Conservation (phyloP, 2,113 vertebrate genomes). For the Athene cunicularia region DNA sequence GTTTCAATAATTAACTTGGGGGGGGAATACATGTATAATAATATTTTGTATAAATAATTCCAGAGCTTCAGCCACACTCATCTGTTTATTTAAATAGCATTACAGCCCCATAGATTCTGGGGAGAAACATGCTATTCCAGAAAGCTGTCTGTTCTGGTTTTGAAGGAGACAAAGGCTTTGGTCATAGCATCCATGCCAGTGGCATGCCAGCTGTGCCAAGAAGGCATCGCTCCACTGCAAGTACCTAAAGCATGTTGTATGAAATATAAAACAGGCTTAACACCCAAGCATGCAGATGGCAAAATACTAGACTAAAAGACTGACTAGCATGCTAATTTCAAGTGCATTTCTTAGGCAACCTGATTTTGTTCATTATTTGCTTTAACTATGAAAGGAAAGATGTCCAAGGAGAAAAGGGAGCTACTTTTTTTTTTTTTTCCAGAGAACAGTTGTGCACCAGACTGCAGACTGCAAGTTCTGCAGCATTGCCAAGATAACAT, state of each 20-base stretch:
- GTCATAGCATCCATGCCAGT: neutral
- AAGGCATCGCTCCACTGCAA: neutral
- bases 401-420: constrained; percentile 1
- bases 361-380: constrained; percentile 27
- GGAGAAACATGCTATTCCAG: neutral
- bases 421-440: neutral
- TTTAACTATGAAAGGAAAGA: constrained; percentile 31
- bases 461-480: neutral
- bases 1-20: constrained; percentile 52
- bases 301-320: neutral
- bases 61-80: neutral
- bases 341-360: neutral
- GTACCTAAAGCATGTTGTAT: neutral
- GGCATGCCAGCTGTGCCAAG: neutral
- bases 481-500: neutral
- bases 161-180: neutral
- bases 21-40: neutral
- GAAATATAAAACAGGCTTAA: neutral
- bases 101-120: neutral
- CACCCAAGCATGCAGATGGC: neutral
- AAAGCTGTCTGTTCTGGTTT: neutral
- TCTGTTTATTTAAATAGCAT: neutral
- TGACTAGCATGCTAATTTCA: neutral
- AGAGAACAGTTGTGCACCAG: constrained; percentile 37
- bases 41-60: neutral